Percentiles rank a stretch among this genome's conserved stretches.
These are phyloP conservation scores for Apodemia hepburni DNA, from an alignment of 2,888 invertebrate genomes.

Conservation along the genomic window DNA sequence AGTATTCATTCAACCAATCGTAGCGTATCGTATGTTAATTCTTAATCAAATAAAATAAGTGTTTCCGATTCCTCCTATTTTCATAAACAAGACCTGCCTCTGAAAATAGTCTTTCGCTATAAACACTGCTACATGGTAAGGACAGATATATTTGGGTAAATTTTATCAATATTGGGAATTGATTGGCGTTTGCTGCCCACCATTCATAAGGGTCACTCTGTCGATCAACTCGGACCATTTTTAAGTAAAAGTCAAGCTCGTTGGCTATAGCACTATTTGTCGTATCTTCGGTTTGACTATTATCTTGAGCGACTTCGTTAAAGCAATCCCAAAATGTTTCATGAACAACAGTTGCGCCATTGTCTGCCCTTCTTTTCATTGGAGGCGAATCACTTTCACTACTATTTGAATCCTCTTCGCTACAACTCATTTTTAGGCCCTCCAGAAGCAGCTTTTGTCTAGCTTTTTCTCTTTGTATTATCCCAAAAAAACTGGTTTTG, in stretches of 20 bases:
- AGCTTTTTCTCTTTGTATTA: slow-evolving; percentile 24
- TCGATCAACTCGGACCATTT: not conserved
- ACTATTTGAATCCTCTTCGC: not conserved
- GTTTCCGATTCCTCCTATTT: not conserved
- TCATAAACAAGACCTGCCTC: not conserved
- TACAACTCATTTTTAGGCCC: not conserved
- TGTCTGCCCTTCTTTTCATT: not conserved
- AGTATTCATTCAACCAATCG: too few species aligned
- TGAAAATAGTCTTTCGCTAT: slow-evolving; percentile 19
- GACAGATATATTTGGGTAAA: slow-evolving; percentile 23
- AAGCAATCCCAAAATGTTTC: slow-evolving; percentile 4
- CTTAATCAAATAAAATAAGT: too few species aligned
- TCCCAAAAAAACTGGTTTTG: slow-evolving; percentile 26
- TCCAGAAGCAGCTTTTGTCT: not conserved
- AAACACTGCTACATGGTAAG: slow-evolving; percentile 18
- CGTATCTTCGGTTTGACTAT: not conserved
- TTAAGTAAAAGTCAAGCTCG: slow-evolving; percentile 2
- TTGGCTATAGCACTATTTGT: not conserved
- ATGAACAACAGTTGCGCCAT: not conserved
- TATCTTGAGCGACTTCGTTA: not conserved
- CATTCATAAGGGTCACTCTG: slow-evolving; percentile 22
- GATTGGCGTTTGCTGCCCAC: slow-evolving; percentile 24
- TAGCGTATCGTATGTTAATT: too few species aligned
- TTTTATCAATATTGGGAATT: slow-evolving; percentile 24
- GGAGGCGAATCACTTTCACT: slow-evolving; percentile 2